Percentiles rank a stretch among this genome's conserved stretches.
Conservation (phyloP, 1,140 invertebrate species). For the Coboldia fuscipes region DNA sequence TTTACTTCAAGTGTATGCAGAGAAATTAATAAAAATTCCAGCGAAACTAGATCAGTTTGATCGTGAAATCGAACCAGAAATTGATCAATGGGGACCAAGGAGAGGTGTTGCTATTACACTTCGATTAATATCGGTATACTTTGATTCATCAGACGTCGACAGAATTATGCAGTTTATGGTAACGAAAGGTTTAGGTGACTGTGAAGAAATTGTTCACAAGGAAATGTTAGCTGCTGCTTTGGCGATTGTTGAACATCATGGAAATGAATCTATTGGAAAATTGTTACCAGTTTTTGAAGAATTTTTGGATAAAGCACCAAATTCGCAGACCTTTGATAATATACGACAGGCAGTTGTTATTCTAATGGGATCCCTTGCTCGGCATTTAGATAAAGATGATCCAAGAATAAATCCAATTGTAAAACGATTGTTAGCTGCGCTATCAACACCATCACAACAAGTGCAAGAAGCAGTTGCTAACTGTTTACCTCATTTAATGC, state of each 20-base stretch:
- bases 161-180: slow-evolving; percentile 73
- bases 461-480: slow-evolving; percentile 97
- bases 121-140: slow-evolving; percentile 36
- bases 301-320: slow-evolving; percentile 74
- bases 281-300: slow-evolving; percentile 76
- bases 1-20: slow-evolving; percentile 53
- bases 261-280: slow-evolving; percentile 53
- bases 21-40: slow-evolving; percentile 59
- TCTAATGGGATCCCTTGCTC: slow-evolving; percentile 86
- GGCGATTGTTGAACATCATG: slow-evolving; percentile 74
- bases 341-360: slow-evolving; percentile 91
- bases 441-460: slow-evolving; percentile 91
- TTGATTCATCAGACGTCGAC: slow-evolving; percentile 37
- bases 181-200: slow-evolving; percentile 64
- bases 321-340: slow-evolving; percentile 76
- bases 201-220: slow-evolving; percentile 56
- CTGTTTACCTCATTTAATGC: slow-evolving; percentile 83
- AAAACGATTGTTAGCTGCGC: slow-evolving; percentile 65
- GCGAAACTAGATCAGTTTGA: slow-evolving; percentile 81
- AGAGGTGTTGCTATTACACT: slow-evolving; percentile 71
- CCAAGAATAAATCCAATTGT: slow-evolving; percentile 80
- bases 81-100: slow-evolving; percentile 62
- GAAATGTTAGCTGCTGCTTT: slow-evolving; percentile 90
- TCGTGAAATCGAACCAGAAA: slow-evolving; percentile 58
- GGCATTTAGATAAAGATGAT: slow-evolving; percentile 84